phyloP scores from a whole-genome alignment of 2,888 invertebrate species.

The Machimus rusticus region DNA sequence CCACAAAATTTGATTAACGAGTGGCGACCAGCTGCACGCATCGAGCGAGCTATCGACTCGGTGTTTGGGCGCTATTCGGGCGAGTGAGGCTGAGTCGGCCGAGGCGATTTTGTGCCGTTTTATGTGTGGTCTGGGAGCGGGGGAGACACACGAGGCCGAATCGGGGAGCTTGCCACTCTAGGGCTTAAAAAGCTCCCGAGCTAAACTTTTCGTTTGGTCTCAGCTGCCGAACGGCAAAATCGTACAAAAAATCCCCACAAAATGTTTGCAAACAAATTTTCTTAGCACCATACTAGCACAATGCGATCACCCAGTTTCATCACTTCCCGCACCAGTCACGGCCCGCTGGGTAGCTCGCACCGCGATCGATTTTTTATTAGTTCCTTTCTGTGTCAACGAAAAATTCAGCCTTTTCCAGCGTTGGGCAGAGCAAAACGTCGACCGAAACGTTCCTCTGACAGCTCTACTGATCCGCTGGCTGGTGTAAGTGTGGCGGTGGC shows the following conservation, averaged over 20 bases:
- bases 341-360: neutral
- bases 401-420: neutral
- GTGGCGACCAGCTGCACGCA: slow-evolving; percentile 8
- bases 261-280: slow-evolving; percentile 37
- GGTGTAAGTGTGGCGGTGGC: slow-evolving; percentile 30
- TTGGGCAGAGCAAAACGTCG: slow-evolving; percentile 41
- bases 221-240: slow-evolving; percentile 29
- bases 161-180: neutral
- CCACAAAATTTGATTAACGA: slow-evolving; percentile 9
- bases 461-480: slow-evolving; percentile 22
- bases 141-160: neutral
- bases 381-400: slow-evolving; percentile 19
- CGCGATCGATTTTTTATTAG: slow-evolving; percentile 9
- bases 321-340: slow-evolving; percentile 21
- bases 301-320: neutral
- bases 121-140: neutral
- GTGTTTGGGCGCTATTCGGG: slow-evolving; percentile 18
- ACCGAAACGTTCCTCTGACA: slow-evolving; percentile 43
- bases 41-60: slow-evolving; percentile 9
- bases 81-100: neutral
- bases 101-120: neutral
- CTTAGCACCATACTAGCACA: slow-evolving; percentile 14
- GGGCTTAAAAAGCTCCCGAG: neutral
- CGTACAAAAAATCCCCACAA: slow-evolving; percentile 36
- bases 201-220: slow-evolving; percentile 12